phyloP scores from a whole-genome alignment of 2,888 invertebrate species.

The Caenorhabditis parvicauda region DNA sequence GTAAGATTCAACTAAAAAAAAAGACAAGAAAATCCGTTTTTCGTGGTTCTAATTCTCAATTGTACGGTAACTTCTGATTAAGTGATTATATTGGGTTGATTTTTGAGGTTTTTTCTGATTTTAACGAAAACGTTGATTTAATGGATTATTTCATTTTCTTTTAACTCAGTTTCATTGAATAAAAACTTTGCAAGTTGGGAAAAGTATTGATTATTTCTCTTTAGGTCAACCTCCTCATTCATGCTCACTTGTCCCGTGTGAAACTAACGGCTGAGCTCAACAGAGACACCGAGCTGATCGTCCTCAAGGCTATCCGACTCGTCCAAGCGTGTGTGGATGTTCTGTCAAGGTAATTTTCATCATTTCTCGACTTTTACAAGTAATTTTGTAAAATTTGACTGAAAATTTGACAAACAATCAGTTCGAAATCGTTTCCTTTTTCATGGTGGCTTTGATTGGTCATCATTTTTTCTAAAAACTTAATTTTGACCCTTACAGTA shows the following conservation, averaged over 20 bases:
- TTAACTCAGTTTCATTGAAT: no score
- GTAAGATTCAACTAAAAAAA: background rate
- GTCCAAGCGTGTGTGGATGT: constrained; percentile 84
- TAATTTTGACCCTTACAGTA: background rate
- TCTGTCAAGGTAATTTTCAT: constrained; percentile 68
- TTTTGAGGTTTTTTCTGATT: no score
- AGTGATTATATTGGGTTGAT: no score
- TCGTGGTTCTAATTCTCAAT: background rate
- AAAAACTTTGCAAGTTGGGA: no score
- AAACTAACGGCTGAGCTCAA: constrained; percentile 93
- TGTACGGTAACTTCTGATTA: background rate
- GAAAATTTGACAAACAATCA: background rate
- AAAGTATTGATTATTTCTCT: constrained; percentile 9
- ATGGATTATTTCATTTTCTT: no score
- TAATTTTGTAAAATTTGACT: background rate
- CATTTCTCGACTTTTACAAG: background rate
- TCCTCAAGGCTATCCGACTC: constrained; percentile 69
- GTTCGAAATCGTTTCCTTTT: background rate
- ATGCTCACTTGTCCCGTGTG: constrained; percentile 89
- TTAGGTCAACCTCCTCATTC: constrained; percentile 80
- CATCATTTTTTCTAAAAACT: no score
- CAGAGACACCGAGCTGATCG: constrained; percentile 85
- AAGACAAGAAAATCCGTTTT: constrained; percentile 2
- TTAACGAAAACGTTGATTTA: no score
- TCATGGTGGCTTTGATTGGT: no score